Evolutionary conservation across 2,888 invertebrate genomes (phyloP), one percentile per base, ranked within the genome.

Genomic region (Ophion ellenae): DNA sequence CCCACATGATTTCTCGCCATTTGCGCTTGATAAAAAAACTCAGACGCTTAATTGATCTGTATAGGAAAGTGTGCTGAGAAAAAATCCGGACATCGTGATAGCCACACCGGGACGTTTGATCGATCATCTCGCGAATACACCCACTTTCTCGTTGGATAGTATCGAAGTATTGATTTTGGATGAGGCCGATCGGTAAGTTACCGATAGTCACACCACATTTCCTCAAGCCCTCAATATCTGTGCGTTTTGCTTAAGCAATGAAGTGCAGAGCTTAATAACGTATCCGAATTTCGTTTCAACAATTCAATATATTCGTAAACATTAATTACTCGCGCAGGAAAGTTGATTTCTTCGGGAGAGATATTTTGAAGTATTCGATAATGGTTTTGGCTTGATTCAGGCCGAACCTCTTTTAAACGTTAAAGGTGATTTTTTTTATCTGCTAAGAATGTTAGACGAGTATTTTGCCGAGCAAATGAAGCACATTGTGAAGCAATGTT

Each of bases 381-480:
- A 17, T 53, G 0, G 9, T 17, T 28, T 28, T 1, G 9, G 28
- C 24, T 70, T 71, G 32, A 7, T 17, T 32, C n/a, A 36, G 53
- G 36, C 20, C 6, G 6, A 73, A 59, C 2, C 17, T 17, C 53
- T 14, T 53, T 53, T 2, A 5, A 53, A 17, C 53, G 53, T 53
- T 53, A 53, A 53, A 14, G 53, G 17, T 53, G 17, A 20, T 32
- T 69, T 17, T 36, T 57, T 36, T 64, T 17, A 64, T 64, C 28
- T 86, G 89, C 92, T 14, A 92, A 97, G 99, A 90, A 99, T 99
- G 99, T 94, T 99, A 88, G 99, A 99, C 94, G 99, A 99, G 93
- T 98, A 98, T 94, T 99, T 99, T 95, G 98, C 98, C 0, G 99
- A 99, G 89, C 99, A 99, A 94, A 99, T 99, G 98, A 99, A 99